Evolutionary conservation across 1,140 invertebrate species (phyloP).

Genomic region (Neoseiulus cucumeris): DNA sequence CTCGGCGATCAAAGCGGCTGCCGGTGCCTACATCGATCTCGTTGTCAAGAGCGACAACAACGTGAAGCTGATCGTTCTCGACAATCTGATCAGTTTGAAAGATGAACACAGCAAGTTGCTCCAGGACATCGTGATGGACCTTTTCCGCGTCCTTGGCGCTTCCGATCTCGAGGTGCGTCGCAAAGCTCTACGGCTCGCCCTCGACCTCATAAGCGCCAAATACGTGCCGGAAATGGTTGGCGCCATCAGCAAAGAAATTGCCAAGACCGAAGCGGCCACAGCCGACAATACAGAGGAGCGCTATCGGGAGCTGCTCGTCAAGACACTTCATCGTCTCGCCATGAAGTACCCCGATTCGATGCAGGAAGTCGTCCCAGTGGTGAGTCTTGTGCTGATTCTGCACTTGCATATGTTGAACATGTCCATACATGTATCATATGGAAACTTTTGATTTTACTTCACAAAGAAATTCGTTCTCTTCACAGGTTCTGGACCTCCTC

Average conservation of each 20-base stretch:
- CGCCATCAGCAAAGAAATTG: constrained; percentile 78
- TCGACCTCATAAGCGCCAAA: constrained; percentile 78
- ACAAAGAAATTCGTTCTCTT: too few species aligned
- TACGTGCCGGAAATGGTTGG: constrained; percentile 62
- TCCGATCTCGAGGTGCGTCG: constrained; percentile 70
- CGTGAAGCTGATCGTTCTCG: constrained; percentile 94
- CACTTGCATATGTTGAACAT: too few species aligned
- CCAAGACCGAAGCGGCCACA: constrained; percentile 53
- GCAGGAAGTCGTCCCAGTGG: constrained; percentile 69
- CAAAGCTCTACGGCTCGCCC: constrained; percentile 42
- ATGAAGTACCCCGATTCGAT: constrained; percentile 97
- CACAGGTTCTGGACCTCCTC: constrained; percentile 70
- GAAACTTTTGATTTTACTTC: too few species aligned
- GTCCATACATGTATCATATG: too few species aligned
- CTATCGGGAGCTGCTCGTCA: constrained; percentile 82
- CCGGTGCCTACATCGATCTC: constrained; percentile 91
- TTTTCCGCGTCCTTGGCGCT: constrained; percentile 63
- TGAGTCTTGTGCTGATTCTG: constrained; percentile 22
- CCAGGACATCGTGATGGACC: constrained; percentile 89
- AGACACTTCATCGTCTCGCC: constrained; percentile 80
- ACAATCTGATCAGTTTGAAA: constrained; percentile 70
- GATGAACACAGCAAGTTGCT: constrained; percentile 14
- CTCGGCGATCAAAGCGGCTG: constrained; percentile 90
- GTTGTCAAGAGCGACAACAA: constrained; percentile 99
- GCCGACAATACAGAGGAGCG: constrained; percentile 74